Percentiles rank a stretch among this genome's conserved stretches.
Conservation (phyloP, 2,113 vertebrate genomes). For the Solea solea region DNA sequence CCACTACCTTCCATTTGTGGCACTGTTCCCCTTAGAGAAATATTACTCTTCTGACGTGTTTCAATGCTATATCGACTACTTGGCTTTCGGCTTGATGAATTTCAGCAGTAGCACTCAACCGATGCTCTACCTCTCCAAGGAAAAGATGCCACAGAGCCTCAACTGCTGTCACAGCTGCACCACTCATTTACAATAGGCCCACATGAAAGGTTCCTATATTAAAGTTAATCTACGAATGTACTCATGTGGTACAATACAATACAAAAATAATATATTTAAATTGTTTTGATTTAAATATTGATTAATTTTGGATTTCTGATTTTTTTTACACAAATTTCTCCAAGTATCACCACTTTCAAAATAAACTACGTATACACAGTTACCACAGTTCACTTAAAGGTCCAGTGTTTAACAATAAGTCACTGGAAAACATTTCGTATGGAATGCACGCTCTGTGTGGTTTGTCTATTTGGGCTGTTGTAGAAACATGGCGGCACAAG, state of each 20-base stretch:
- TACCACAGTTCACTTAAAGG: too few relatives aligned
- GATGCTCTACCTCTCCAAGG: conserved; percentile 78
- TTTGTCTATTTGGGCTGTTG: too few relatives aligned
- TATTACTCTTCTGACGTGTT: conserved; percentile 75
- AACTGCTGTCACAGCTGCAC: conserved; percentile 43
- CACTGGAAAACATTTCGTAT: too few relatives aligned
- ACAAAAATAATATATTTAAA: too few relatives aligned
- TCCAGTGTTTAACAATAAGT: too few relatives aligned
- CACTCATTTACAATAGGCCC: neutral
- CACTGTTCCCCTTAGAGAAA: conserved; percentile 77
- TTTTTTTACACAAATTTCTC: neutral
- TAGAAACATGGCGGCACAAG: too few relatives aligned
- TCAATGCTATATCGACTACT: conserved; percentile 73
- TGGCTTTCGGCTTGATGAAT: conserved; percentile 80
- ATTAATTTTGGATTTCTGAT: neutral
- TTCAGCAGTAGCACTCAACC: conserved; percentile 84
- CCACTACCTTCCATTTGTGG: conserved; percentile 81
- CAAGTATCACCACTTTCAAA: too few relatives aligned
- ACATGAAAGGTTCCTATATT: neutral
- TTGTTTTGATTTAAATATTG: neutral
- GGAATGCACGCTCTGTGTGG: too few relatives aligned
- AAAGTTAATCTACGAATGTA: neutral
- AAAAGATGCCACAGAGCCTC: conserved; percentile 40
- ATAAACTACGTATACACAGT: too few relatives aligned
- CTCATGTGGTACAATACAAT: neutral